Base-by-base conservation (phyloP, 2,113 vertebrate species). In the Clarias macrocephalus region DNA sequence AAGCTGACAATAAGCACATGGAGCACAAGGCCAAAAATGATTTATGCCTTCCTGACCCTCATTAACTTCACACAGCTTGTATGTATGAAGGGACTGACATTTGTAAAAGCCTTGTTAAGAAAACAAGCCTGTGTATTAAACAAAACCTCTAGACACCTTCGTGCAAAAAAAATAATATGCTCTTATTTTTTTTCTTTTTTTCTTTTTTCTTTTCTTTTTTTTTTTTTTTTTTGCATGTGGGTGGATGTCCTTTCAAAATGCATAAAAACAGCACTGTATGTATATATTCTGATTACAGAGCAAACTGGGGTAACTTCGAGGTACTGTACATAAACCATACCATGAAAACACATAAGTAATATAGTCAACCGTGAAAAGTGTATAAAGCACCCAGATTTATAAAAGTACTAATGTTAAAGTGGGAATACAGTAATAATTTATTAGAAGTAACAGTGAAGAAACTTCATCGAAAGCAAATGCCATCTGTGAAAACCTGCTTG, bases 11-110 rank as follows among this genome's bases (percentile, higher is more conserved):
- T 59, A 66, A 86, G 81, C 18, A 13, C 73, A 59, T n/a, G 56
- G 21, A n/a, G 72, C 30, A 59, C 42, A 12, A 0, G 66, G 23
- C 75, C 54, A 25, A 57, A 25, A 80, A 70, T 68, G 19, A 54
- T 68, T 42, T 19, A 80, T 68, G 25, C n/a, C 30, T 80, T 54
- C n/a, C 28, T 80, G 76, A 86, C 76, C 52, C 48, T 86, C 85
- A 86, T 86, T 80, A 70, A 30, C 28, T 52, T 86, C 62, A 33
- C 75, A 86, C 63, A 28, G 62, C 76, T 70, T 30, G 63, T 59
- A 68, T 0, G 30, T 59, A 70, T 57, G 52, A 80, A 54, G 15
- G 54, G 48, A 70, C 52, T 56, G 52, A 57, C 85, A 80, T 80
- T 42, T 86, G 13, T 70, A 59, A 86, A 57, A 23, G 0, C 19